These are phyloP conservation scores for Tachuris rubrigastra DNA, from an alignment of 2,113 vertebrate species.

Conservation along the genomic window DNA sequence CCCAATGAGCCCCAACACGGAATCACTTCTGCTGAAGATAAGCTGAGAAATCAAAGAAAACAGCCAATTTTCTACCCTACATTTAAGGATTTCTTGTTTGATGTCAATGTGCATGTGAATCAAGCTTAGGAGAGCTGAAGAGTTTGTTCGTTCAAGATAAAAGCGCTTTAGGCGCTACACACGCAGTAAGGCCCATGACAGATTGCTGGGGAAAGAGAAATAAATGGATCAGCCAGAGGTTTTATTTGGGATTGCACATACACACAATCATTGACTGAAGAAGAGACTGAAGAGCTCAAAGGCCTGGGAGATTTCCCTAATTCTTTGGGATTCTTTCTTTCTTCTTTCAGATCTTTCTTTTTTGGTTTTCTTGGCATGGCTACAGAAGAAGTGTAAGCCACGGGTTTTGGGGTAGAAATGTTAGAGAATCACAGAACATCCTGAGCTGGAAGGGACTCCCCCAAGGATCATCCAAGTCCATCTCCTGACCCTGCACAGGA, in stretches of 20 bases:
- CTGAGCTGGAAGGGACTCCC: not conserved
- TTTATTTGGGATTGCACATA: not conserved
- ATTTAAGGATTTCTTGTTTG: not conserved
- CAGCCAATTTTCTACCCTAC: not conserved
- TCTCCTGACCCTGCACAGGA: accelerated
- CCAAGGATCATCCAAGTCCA: not conserved
- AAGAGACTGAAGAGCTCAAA: not conserved
- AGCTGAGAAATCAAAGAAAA: constrained; percentile 15
- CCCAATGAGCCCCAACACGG: accelerated
- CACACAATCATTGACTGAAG: not conserved
- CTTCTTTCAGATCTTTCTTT: too few relatives aligned
- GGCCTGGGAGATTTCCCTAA: not conserved
- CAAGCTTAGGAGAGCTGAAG: not conserved
- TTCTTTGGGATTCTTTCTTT: not conserved
- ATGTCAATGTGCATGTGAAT: not conserved
- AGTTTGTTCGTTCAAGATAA: not conserved
- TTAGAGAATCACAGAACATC: not conserved
- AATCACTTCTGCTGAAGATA: not conserved
- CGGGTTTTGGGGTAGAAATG: not conserved
- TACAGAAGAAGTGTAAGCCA: not conserved
- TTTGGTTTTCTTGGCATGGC: not conserved
- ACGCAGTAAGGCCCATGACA: not conserved
- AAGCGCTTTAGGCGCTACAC: not conserved
- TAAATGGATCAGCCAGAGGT: not conserved
- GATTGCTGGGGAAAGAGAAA: not conserved